A percentile compares a stretch with the other conserved stretches of the same genome.
These are phyloP conservation scores for Coenobita brevimanus DNA, from an alignment of 1,140 invertebrate genomes.

Conservation along the genomic window DNA sequence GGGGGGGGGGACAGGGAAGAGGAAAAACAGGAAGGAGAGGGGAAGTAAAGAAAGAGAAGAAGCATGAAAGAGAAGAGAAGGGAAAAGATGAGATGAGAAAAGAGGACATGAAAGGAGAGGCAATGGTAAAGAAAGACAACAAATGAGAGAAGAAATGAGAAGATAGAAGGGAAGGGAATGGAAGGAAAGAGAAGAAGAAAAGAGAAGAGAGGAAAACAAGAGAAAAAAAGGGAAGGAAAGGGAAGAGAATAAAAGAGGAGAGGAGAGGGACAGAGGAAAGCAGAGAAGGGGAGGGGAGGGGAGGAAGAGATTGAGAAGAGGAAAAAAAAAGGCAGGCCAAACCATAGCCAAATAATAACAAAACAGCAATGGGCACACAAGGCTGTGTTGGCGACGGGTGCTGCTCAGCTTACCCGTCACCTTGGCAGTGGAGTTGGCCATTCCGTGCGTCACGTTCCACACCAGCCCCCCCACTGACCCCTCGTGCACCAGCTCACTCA, in stretches of 20 bases:
- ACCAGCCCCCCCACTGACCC: conserved; percentile 90
- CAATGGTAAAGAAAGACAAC: not conserved
- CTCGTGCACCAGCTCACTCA: conserved; percentile 93
- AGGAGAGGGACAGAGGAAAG: not conserved
- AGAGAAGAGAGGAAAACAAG: too few relatives aligned
- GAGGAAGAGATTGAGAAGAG: not conserved
- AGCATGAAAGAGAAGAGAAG: not conserved
- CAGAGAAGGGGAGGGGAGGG: not conserved
- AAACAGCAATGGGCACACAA: too few relatives aligned
- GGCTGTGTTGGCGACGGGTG: too few relatives aligned
- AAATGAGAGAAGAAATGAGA: too few relatives aligned
- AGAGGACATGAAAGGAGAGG: not conserved
- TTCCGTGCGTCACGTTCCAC: conserved; percentile 96
- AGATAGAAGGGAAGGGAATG: too few relatives aligned
- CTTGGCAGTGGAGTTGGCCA: conserved; percentile 98
- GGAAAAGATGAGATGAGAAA: not conserved
- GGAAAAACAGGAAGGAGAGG: not conserved
- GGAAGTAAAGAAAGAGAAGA: not conserved
- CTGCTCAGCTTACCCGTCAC: conserved; percentile 77
- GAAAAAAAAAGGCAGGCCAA: too few relatives aligned
- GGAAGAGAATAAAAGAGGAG: not conserved
- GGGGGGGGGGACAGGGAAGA: not conserved
- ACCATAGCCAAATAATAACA: too few relatives aligned
- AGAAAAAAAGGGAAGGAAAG: too few relatives aligned
- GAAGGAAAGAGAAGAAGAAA: too few relatives aligned